These are phyloP conservation scores for Buathra laborator DNA, from an alignment of 2,888 invertebrate species.

Conservation along the genomic window DNA sequence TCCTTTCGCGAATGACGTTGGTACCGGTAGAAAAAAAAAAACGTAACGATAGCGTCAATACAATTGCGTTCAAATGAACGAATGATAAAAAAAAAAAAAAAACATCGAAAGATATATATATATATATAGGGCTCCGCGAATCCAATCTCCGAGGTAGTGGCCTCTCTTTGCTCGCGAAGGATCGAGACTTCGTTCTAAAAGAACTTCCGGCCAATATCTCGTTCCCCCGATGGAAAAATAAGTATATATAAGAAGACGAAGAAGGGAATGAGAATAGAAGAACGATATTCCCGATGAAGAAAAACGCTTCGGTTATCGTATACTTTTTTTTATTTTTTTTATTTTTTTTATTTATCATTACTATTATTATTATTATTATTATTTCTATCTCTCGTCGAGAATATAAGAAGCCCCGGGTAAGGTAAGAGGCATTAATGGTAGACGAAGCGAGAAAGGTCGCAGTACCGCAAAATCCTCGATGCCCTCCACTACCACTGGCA, in stretches of 20 bases:
- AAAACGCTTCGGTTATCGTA: conserved; percentile 31
- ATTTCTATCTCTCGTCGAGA: conserved; percentile 35
- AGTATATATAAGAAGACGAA: conserved; percentile 4
- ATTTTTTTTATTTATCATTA: background rate
- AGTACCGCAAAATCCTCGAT: conserved; percentile 68
- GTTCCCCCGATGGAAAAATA: conserved; percentile 37
- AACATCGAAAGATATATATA: background rate
- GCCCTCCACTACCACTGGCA: conserved; percentile 49
- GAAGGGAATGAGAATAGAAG: background rate
- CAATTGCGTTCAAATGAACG: background rate
- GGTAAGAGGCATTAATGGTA: conserved; percentile 45
- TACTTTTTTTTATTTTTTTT: background rate
- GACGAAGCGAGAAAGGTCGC: conserved; percentile 67
- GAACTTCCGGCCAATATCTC: conserved; percentile 63
- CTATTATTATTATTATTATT: conserved; percentile 28
- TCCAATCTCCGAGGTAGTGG: conserved; percentile 31
- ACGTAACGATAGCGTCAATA: background rate
- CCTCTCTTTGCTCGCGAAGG: conserved; percentile 12
- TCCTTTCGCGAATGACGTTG: conserved; percentile 25
- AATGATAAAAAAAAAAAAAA: conserved; percentile 12
- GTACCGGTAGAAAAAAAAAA: conserved; percentile 16
- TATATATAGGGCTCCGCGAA: conserved; percentile 69
- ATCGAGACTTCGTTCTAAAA: conserved; percentile 30
- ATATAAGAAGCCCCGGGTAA: conserved; percentile 37
- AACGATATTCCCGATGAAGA: conserved; percentile 56